These are phyloP conservation scores for Dasypogon diadema DNA, from an alignment of 2,888 invertebrate species.

Conservation along the genomic window DNA sequence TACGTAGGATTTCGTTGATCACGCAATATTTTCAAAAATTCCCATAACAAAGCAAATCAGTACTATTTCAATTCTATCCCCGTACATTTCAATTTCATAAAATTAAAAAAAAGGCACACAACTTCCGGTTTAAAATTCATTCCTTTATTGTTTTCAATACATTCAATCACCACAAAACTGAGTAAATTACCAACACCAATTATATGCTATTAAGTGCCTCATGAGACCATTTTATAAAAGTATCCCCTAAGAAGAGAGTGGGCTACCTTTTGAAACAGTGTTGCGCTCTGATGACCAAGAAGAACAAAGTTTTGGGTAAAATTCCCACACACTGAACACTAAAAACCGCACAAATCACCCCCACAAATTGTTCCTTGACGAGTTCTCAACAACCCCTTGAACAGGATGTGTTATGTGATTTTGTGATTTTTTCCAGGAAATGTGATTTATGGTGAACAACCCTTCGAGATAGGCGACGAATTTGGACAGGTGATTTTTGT, in stretches of 20 bases:
- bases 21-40: too few relatives aligned
- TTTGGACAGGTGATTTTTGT: slow-evolving; percentile 40
- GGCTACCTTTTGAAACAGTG: neutral
- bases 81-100: slow-evolving; percentile 1
- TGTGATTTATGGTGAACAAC: slow-evolving; percentile 46
- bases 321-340: slow-evolving; percentile 41
- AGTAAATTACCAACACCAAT: slow-evolving; percentile 18
- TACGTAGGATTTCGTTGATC: too few relatives aligned
- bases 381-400: neutral
- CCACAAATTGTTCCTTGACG: slow-evolving; percentile 29
- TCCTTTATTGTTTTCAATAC: slow-evolving; percentile 50
- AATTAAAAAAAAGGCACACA: slow-evolving; percentile 49
- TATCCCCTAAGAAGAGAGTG: neutral
- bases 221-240: neutral
- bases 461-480: slow-evolving; percentile 34
- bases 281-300: slow-evolving; percentile 34
- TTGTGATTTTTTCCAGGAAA: slow-evolving; percentile 47
- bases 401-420: slow-evolving; percentile 35
- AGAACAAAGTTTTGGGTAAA: slow-evolving; percentile 22
- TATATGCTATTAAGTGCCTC: slow-evolving; percentile 30
- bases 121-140: slow-evolving; percentile 49
- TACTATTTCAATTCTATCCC: neutral
- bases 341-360: slow-evolving; percentile 36
- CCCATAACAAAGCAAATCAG: slow-evolving; percentile 12
- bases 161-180: slow-evolving; percentile 52